Conservation (phyloP, 2,888 invertebrate species). For the Tipula confusa region DNA sequence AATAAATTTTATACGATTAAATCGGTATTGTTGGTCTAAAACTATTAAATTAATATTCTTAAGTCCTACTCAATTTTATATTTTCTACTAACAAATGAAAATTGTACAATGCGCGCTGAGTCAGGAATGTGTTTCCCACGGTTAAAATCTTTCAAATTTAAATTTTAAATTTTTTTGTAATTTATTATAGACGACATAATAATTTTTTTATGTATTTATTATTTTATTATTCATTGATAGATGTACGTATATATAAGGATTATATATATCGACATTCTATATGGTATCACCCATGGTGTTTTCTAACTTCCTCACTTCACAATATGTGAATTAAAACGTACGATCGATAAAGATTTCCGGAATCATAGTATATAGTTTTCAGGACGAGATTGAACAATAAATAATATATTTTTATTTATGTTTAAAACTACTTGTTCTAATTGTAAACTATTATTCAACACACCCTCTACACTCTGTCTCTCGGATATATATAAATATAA, state of each 20-base stretch:
- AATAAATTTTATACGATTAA: background rate
- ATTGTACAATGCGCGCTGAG: too few relatives aligned
- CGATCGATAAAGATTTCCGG: background rate
- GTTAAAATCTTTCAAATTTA: background rate
- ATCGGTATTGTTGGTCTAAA: background rate
- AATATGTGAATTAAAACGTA: background rate
- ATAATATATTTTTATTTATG: background rate
- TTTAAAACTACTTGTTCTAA: background rate
- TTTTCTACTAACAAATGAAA: background rate
- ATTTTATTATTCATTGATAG: background rate
- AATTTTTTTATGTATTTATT: too few relatives aligned
- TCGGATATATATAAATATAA: background rate
- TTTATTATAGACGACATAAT: background rate
- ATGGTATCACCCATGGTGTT: background rate
- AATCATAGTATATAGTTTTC: background rate
- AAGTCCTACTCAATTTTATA: background rate
- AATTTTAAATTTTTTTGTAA: too few relatives aligned
- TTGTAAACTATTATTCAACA: background rate
- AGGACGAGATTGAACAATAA: too few relatives aligned
- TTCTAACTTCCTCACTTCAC: background rate
- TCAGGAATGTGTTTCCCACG: background rate
- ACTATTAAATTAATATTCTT: background rate
- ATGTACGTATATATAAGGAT: background rate
- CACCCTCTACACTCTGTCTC: background rate
- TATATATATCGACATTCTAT: too few relatives aligned